Percentiles rank a stretch among this genome's conserved stretches.
Evolutionary conservation across 1,140 invertebrate species (phyloP).

Genomic region (Thereuonema tuberculata): DNA sequence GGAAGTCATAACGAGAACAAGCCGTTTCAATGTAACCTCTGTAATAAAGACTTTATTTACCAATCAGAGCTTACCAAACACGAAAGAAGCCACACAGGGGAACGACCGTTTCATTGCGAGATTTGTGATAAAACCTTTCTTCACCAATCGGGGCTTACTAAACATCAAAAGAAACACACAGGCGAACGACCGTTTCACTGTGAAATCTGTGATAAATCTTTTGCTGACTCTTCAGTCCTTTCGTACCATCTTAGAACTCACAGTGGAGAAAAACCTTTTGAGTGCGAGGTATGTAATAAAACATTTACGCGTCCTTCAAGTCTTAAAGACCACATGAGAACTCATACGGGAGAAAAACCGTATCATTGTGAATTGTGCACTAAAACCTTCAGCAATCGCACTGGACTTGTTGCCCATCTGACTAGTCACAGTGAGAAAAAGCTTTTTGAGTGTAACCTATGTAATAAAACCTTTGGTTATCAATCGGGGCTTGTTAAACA

Average conservation of each 20-base stretch:
- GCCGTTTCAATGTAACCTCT: background rate
- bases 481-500: constrained; percentile 26
- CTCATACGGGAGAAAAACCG: constrained; percentile 7
- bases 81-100: background rate
- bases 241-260: constrained; percentile 21
- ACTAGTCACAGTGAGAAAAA: background rate
- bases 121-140: background rate
- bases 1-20: background rate
- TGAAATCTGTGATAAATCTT: background rate
- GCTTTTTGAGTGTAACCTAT: constrained; percentile 13
- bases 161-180: background rate
- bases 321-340: background rate
- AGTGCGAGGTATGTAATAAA: constrained; percentile 26
- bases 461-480: constrained; percentile 29
- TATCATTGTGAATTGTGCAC: background rate
- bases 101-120: background rate
- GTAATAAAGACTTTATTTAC: background rate
- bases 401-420: background rate
- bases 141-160: background rate
- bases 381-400: background rate
- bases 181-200: background rate
- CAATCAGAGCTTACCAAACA: background rate
- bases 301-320: background rate
- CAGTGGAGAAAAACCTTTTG: constrained; percentile 31
- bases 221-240: background rate